Conservation (phyloP, 2,113 vertebrate genomes). For the Pionites leucogaster region DNA sequence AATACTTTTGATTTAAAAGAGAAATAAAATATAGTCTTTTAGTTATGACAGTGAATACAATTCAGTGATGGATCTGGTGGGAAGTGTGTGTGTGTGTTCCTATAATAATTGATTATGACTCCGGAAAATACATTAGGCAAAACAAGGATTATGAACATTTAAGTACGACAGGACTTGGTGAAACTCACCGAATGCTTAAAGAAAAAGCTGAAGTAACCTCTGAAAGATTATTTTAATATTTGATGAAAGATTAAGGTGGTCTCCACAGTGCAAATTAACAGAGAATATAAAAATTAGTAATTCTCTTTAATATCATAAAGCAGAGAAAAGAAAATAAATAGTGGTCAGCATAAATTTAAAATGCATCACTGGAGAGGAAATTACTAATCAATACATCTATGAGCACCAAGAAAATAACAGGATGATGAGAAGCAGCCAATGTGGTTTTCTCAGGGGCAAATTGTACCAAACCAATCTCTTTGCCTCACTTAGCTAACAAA, state of each 20-base stretch:
- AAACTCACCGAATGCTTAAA: not conserved
- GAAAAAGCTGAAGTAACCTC: not conserved
- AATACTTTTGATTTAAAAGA: not conserved
- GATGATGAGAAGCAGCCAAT: not conserved
- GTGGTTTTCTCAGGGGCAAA: not conserved
- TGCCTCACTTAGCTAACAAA: not conserved
- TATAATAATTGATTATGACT: not conserved
- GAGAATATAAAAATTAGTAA: not conserved
- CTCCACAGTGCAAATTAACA: not conserved
- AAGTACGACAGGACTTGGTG: not conserved
- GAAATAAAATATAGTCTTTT: not conserved
- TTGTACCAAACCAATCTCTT: not conserved
- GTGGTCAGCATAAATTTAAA: not conserved
- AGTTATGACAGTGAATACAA: not conserved
- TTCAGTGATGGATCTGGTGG: not conserved
- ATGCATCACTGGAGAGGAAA: not conserved
- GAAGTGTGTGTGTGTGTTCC: fast-evolving
- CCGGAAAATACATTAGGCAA: not conserved
- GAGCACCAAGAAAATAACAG: not conserved
- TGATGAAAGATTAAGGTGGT: not conserved
- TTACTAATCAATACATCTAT: not conserved
- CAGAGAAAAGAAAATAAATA: not conserved
- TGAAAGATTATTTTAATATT: not conserved
- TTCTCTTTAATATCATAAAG: not conserved
- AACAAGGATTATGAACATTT: not conserved